Evolutionary conservation across 1,140 invertebrate genomes (phyloP).

Genomic region (Bombus huntii): DNA sequence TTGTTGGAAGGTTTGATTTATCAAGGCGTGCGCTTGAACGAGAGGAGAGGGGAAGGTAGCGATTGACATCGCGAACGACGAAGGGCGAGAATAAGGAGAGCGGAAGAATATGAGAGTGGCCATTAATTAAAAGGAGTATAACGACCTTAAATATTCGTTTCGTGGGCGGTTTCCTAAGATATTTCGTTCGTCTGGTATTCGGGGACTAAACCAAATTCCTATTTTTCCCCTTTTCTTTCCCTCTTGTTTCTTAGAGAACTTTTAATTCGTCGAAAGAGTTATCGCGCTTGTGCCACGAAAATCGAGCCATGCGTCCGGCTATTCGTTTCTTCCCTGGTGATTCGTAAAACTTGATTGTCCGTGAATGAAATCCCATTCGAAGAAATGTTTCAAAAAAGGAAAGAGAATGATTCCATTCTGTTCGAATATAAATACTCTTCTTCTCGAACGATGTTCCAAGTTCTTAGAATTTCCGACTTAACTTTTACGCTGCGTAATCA

Average conservation of each 20-base stretch:
- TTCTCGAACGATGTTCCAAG: background rate
- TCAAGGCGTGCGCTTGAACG: background rate
- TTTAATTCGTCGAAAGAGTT: conserved; percentile 49
- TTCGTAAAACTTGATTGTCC: too few species aligned
- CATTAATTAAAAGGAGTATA: conserved; percentile 69
- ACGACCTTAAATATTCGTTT: conserved; percentile 64
- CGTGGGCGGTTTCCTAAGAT: conserved; percentile 61
- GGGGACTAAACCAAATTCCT: conserved; percentile 22
- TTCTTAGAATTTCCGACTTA: background rate
- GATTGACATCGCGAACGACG: conserved; percentile 39
- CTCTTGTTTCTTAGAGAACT: conserved; percentile 9
- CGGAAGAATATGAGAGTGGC: conserved; percentile 66
- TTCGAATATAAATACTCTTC: background rate
- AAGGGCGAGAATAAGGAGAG: conserved; percentile 60
- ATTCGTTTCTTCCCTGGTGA: background rate
- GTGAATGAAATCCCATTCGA: background rate
- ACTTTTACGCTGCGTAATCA: background rate
- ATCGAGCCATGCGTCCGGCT: conserved; percentile 9
- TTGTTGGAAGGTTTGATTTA: background rate
- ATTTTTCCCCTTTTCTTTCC: background rate
- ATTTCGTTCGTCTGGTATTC: conserved; percentile 44
- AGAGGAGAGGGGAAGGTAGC: conserved; percentile 10
- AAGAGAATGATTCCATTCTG: background rate
- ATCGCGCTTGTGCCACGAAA: conserved; percentile 23
- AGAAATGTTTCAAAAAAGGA: background rate